Percentiles rank a stretch among this genome's conserved stretches.
Evolutionary conservation across 2,113 vertebrate genomes (phyloP).

Genomic region (Uria lomvia): DNA sequence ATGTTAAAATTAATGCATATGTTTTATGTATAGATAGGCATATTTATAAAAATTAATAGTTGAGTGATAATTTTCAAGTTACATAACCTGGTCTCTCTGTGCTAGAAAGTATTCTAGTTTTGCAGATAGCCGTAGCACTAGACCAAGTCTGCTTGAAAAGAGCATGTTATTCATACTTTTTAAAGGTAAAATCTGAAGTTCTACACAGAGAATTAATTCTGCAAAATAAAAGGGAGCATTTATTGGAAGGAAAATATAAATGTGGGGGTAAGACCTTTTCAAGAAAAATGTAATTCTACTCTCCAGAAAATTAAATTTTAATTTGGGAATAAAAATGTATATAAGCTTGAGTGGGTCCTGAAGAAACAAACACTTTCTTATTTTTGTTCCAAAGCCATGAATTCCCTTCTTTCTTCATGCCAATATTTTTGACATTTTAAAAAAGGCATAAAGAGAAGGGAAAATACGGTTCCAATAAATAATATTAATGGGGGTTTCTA

Average conservation of each 20-base stretch:
- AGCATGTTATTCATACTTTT: neutral
- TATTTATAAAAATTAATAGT: neutral
- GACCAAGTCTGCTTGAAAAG: neutral
- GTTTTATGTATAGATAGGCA: neutral
- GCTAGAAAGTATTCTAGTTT: neutral
- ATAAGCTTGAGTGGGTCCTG: neutral
- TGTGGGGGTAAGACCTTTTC: neutral
- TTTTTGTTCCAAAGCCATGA: neutral
- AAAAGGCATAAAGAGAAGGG: neutral
- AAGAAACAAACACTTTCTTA: neutral
- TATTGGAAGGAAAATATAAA: neutral
- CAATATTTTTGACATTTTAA: neutral
- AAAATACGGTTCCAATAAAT: neutral
- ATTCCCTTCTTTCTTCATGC: neutral
- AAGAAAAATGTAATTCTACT: neutral
- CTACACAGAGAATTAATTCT: neutral
- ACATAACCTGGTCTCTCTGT: neutral
- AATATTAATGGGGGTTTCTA: neutral
- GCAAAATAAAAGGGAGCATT: neutral
- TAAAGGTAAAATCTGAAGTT: neutral
- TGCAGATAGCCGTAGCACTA: neutral
- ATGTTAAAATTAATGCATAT: neutral
- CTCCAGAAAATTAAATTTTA: neutral
- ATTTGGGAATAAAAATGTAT: neutral
- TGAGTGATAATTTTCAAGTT: rapidly evolving